Evolutionary conservation across 2,797 vertebrate genomes (phyloP).

Genomic region (Picus viridis): DNA sequence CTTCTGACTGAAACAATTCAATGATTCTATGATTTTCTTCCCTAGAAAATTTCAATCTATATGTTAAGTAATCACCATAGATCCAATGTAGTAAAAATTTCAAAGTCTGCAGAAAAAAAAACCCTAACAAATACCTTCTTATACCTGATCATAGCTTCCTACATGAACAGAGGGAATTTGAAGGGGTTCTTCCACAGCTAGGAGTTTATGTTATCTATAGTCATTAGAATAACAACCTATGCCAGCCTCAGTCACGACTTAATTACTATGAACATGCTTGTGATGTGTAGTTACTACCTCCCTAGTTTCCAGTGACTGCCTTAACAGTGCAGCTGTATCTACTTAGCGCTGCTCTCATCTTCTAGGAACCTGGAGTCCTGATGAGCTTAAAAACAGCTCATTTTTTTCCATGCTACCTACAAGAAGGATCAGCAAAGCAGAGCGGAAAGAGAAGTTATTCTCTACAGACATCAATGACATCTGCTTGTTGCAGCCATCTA

Average conservation of each 20-base stretch:
- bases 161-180: not conserved
- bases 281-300: not conserved
- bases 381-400: not conserved
- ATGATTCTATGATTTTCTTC: not conserved
- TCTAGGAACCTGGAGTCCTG: constrained; percentile 30
- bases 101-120: not conserved
- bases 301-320: not conserved
- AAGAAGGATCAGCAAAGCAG: not conserved
- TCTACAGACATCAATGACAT: not conserved
- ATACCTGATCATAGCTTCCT: not conserved
- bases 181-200: not conserved
- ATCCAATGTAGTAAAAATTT: not conserved
- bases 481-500: not conserved
- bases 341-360: constrained; percentile 8
- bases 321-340: constrained; percentile 22
- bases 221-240: not conserved
- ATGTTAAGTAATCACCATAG: not conserved
- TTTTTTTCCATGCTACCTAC: not conserved
- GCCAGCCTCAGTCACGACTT: not conserved
- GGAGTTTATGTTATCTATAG: not conserved
- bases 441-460: not conserved
- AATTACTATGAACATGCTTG: not conserved
- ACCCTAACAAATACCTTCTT: not conserved
- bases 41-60: not conserved
- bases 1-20: too few species aligned